Evolutionary conservation across 2,113 vertebrate genomes (phyloP), one percentile per base, ranked within the genome.

Genomic region (Chaetodon trifascialis): DNA sequence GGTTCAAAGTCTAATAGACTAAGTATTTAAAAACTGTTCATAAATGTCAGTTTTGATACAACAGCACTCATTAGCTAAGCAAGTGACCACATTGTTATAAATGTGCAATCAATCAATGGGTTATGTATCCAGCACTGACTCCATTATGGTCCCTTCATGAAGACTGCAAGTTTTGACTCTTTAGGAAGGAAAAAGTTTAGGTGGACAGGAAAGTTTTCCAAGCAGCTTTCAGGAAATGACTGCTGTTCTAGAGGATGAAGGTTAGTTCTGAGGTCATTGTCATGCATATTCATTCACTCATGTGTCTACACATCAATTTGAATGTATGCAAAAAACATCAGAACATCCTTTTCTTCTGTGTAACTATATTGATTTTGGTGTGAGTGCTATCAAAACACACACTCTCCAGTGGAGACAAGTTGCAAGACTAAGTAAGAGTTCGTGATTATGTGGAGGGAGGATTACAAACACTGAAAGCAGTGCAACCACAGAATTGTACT

Each of bases 211-310:
- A 17, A 73, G 52, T 62, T 52, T 84, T 93, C 94, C 95, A 96
- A 95, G 96, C 95, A 96, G 95, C 95, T 96, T 96, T 95, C 94
- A 96, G 36, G 59, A 36, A 19, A 49, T 65, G 52, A 51, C 54
- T 68, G 62, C 66, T 73, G 59, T 46, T 69, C 51, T 60, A 10
- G 21, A 59, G 49, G 56, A 38, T 42, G 15, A n/a, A 47, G 59
- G 63, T 73, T 17, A 66, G 74, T 70, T 58, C 46, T 44, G 60
- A 62, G 19, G 40, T 49, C 16, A 44, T 21, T n/a, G 38, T 58
- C 72, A 71, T 62, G 34, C 65, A 40, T 34, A 23, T 19, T 67
- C 73, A 81, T 42, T 42, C 36, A 63, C 42, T 58, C 42, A 42
- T 19, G 4, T 80, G 36, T 56, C 9, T 42, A 21, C 3, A 0